Evolutionary conservation across 1,140 invertebrate genomes (phyloP).

Genomic region (Pseudomyrmex dendroicus): DNA sequence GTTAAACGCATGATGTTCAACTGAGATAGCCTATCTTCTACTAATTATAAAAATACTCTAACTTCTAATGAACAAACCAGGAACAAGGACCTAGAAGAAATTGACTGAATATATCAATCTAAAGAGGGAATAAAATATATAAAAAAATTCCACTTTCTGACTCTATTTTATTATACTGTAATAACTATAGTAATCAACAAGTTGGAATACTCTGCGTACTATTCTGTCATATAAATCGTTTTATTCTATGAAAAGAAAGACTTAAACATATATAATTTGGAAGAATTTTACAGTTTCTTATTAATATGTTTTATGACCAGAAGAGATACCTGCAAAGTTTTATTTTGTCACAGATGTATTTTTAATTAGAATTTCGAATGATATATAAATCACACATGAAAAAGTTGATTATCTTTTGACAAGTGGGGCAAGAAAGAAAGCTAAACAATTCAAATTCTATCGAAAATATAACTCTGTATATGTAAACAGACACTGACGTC

Average conservation of each 20-base stretch:
- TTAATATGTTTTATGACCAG: slow-evolving; percentile 42
- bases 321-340: slow-evolving; percentile 57
- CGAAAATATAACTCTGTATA: slow-evolving; percentile 52
- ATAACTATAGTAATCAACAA: slow-evolving; percentile 50
- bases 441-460: slow-evolving; percentile 23
- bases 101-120: slow-evolving; percentile 67
- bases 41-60: slow-evolving; percentile 64
- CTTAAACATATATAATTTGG: slow-evolving; percentile 50
- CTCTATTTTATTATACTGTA: slow-evolving; percentile 70
- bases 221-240: slow-evolving; percentile 61
- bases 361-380: slow-evolving; percentile 61
- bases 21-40: slow-evolving; percentile 40
- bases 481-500: slow-evolving; percentile 62
- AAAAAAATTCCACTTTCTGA: slow-evolving; percentile 60
- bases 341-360: slow-evolving; percentile 62
- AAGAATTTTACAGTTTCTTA: slow-evolving; percentile 59
- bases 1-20: slow-evolving; percentile 60
- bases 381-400: slow-evolving; percentile 49
- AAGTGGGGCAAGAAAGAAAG: slow-evolving; percentile 54
- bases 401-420: slow-evolving; percentile 62
- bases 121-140: slow-evolving; percentile 33
- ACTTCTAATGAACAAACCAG: slow-evolving; percentile 69
- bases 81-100: slow-evolving; percentile 58
- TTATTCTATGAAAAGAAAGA: slow-evolving; percentile 38
- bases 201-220: slow-evolving; percentile 57